Evolutionary conservation across 2,113 vertebrate species (phyloP).

Genomic region (Aplodontia rufa): DNA sequence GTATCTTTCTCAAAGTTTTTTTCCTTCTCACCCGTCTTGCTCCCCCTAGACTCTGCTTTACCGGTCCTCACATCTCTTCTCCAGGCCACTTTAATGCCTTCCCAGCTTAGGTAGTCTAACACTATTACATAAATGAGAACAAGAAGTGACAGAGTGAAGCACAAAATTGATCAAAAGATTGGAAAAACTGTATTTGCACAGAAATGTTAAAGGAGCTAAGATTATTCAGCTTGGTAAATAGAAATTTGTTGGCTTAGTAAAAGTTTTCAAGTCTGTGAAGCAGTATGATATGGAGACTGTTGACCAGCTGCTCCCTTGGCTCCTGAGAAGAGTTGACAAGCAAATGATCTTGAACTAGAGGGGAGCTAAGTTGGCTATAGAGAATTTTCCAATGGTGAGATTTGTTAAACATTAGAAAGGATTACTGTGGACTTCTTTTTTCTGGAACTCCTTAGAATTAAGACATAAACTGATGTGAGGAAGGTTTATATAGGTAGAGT

Average conservation of each 20-base stretch:
- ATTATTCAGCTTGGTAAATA: slow-evolving; percentile 40
- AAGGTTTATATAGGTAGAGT: not conserved
- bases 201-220: slow-evolving; percentile 14
- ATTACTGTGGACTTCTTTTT: slow-evolving; percentile 41
- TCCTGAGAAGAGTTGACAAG: slow-evolving; percentile 37
- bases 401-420: slow-evolving; percentile 14
- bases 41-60: not conserved
- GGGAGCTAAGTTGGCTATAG: not conserved
- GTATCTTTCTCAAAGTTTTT: not conserved
- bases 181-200: not conserved
- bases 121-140: not conserved
- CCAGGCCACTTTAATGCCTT: not conserved
- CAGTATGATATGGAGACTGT: not conserved
- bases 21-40: not conserved
- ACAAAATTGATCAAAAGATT: not conserved
- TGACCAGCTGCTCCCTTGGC: slow-evolving; percentile 11
- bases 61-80: not conserved
- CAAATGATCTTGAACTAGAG: slow-evolving; percentile 31
- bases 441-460: slow-evolving; percentile 24
- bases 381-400: slow-evolving; percentile 1
- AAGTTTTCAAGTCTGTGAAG: slow-evolving; percentile 36
- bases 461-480: not conserved
- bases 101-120: not conserved
- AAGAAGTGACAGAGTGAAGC: not conserved
- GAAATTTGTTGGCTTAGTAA: not conserved